Conservation (phyloP, 2,888 invertebrate genomes). For the Stegophylla sp. region DNA sequence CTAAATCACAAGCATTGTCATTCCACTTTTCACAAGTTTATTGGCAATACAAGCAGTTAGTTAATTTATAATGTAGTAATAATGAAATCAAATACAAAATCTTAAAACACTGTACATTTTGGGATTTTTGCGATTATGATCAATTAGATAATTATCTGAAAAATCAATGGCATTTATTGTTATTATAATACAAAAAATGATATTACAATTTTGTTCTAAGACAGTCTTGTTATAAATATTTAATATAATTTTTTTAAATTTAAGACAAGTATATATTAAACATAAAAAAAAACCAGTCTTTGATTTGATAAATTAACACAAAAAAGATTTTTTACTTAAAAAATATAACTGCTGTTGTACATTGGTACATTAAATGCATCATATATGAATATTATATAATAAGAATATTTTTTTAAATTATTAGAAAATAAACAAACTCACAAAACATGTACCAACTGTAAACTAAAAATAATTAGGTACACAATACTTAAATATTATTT, state of each 20-base stretch:
- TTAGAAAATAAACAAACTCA: background rate
- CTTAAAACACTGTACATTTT: too few relatives aligned
- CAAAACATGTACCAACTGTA: background rate
- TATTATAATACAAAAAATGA: background rate
- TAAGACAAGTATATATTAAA: background rate
- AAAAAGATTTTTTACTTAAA: background rate
- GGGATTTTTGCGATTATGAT: too few relatives aligned
- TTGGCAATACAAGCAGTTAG: too few relatives aligned
- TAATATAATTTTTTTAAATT: too few relatives aligned
- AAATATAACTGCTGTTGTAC: background rate
- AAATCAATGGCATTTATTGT: background rate
- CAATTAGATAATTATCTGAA: too few relatives aligned
- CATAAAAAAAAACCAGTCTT: conserved; percentile 21
- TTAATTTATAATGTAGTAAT: too few relatives aligned
- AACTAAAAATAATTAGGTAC: background rate
- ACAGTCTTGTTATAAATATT: conserved; percentile 38
- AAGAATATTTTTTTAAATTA: background rate
- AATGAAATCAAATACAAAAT: too few relatives aligned
- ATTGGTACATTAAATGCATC: background rate
- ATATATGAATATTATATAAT: too few relatives aligned
- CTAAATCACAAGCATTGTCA: too few relatives aligned
- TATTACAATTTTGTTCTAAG: conserved; percentile 28
- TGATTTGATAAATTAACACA: conserved; percentile 8
- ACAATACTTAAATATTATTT: background rate
- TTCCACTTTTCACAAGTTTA: too few relatives aligned